Conservation (phyloP, 2,888 invertebrate genomes). For the Tinea pellionella region DNA sequence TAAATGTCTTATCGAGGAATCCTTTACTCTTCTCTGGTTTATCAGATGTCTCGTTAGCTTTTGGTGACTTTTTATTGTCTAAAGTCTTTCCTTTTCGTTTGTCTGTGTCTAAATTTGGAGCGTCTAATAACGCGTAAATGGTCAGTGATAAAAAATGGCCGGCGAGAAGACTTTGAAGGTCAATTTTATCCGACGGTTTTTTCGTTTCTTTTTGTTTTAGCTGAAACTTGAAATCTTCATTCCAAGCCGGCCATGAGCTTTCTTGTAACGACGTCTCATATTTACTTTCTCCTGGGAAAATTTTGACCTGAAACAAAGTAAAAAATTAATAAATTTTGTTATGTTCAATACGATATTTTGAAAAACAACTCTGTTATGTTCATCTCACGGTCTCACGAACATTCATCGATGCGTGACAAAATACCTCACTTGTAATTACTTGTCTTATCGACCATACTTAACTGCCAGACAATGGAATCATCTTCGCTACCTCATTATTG, state of each 20-base stretch:
- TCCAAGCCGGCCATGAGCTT: slow-evolving; percentile 84
- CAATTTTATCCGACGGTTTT: slow-evolving; percentile 51
- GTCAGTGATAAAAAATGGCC: slow-evolving; percentile 77
- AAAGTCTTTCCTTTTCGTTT: slow-evolving; percentile 46
- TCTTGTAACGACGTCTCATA: slow-evolving; percentile 80
- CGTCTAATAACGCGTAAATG: slow-evolving; percentile 75
- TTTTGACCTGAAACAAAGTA: slow-evolving; percentile 72
- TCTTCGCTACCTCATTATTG: neutral
- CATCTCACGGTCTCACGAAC: neutral
- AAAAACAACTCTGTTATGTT: neutral
- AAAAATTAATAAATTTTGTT: neutral
- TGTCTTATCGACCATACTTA: slow-evolving; percentile 1
- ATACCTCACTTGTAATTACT: slow-evolving; percentile 3
- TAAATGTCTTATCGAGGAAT: slow-evolving; percentile 62
- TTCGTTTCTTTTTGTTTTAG: slow-evolving; percentile 66
- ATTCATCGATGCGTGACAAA: slow-evolving; percentile 5
- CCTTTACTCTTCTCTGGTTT: slow-evolving; percentile 51
- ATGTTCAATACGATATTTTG: neutral
- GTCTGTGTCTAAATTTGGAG: slow-evolving; percentile 52
- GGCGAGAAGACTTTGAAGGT: slow-evolving; percentile 69
- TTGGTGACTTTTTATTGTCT: slow-evolving; percentile 41
- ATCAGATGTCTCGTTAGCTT: slow-evolving; percentile 55
- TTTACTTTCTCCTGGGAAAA: slow-evolving; percentile 81
- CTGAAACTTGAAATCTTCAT: slow-evolving; percentile 80
- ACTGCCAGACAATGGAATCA: neutral